Evolutionary conservation across 2,888 invertebrate species (phyloP), one percentile per base, ranked within the genome.

Genomic region (Philhelius pedissequus): DNA sequence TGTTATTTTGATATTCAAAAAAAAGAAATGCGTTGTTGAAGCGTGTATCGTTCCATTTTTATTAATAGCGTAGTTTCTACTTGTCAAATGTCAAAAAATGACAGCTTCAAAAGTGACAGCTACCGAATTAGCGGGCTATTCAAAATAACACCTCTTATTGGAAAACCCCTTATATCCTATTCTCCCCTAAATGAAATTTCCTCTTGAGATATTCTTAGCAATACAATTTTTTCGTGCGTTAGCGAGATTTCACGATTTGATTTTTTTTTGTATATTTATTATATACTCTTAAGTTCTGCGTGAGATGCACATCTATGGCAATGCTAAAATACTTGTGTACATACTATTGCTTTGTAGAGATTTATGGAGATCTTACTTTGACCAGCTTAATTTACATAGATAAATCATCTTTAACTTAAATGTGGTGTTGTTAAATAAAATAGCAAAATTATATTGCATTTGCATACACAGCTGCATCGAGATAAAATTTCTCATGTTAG

Each of bases 241-340:
- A 48, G 1, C 22, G 6, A 52, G 58, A 79, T 74, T 79, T 64
- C 79, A 79, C 52, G 84, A 70, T 75, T 74, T 48, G 40, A 32
- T 22, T 45, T 18, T 50, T 56, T n/a, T 50, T 66, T 7, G 22
- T 38, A 2, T 38, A n/a, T 71, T 58, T 62, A 30, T 62, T 43
- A 3, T 43, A n/a, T n/a, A n/a, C n/a, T n/a, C n/a, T 32, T 35
- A 25, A 25, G n/a, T 62, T 62, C 43, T 64, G 43, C 35, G 78
- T 40, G 62, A 58, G 82, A 82, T 82, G 68, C 38, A 82, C 69
- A 74, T 77, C 73, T 82, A 74, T 82, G 79, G 79, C 66, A 66
- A 70, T 79, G 69, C 27, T 45, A 66, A 70, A 38, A 69, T 69
- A 66, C 70, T 70, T 75, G 64, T 40, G 3, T 2, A 15, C 7